Conservation (phyloP, 2,797 vertebrate genomes). For the Delichon dasypus region DNA sequence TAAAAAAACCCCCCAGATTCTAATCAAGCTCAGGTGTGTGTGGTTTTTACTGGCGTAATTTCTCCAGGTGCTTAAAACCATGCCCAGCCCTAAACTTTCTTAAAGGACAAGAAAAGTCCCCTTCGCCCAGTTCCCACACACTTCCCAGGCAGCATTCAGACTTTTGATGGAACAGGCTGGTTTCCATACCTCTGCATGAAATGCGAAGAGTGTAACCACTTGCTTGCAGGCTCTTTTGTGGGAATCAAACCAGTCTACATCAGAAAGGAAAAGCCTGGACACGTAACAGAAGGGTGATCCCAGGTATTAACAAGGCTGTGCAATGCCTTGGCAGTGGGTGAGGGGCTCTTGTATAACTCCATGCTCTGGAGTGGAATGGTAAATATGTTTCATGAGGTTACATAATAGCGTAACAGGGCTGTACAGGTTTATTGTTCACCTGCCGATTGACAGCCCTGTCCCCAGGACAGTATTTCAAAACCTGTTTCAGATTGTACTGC, state of each 20-base stretch:
- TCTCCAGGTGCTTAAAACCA: not conserved
- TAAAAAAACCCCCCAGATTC: not conserved
- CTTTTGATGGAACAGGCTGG: not conserved
- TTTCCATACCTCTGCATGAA: not conserved
- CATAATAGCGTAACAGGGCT: fast-evolving
- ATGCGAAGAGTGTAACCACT: not conserved
- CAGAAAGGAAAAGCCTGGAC: conserved; percentile 36
- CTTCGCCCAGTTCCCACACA: conserved; percentile 24
- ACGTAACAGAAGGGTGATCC: not conserved
- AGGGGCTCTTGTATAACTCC: not conserved
- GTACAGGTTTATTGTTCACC: not conserved
- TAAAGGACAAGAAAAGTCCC: not conserved
- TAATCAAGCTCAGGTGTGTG: not conserved
- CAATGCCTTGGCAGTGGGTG: not conserved
- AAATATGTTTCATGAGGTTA: not conserved
- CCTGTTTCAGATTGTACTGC: not conserved
- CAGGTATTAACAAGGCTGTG: not conserved
- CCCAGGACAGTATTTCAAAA: not conserved
- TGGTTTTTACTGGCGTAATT: not conserved
- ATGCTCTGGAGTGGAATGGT: not conserved
- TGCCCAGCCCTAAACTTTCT: not conserved
- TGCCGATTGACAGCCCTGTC: not conserved
- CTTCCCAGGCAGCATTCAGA: not conserved
- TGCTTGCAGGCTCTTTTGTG: not conserved
- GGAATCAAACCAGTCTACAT: conserved; percentile 4